Evolutionary conservation across 2,797 vertebrate genomes (phyloP).

Genomic region (Acestrorhynchus altus): DNA sequence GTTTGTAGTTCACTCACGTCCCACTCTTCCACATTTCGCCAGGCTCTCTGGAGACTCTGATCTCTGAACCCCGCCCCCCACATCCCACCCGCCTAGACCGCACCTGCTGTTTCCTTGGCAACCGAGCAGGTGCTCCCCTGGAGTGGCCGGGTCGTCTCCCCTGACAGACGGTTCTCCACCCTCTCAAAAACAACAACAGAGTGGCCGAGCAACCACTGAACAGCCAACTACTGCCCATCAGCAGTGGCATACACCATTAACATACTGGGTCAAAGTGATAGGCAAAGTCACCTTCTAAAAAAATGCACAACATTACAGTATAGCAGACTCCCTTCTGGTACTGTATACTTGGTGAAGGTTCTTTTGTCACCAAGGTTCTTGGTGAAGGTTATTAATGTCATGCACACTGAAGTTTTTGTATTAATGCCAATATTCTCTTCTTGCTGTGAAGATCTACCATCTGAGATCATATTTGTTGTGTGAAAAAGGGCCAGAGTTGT

Average conservation of each 20-base stretch:
- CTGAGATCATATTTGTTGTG: background rate
- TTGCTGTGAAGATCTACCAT: background rate
- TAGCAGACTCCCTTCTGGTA: conserved; percentile 10
- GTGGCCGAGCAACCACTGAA: conserved; percentile 17
- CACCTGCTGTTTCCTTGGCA: conserved; percentile 66
- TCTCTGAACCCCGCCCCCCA: conserved; percentile 48
- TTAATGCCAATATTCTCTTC: background rate
- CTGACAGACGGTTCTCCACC: conserved; percentile 47
- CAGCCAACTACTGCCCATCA: conserved; percentile 32
- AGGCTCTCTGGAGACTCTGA: conserved; percentile 58
- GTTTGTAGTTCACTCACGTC: conserved; percentile 60
- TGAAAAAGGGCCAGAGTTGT: background rate
- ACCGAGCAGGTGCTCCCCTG: conserved; percentile 60
- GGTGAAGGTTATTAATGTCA: too few relatives aligned
- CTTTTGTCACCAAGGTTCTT: too few relatives aligned
- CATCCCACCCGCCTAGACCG: conserved; percentile 33
- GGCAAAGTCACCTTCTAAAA: conserved; percentile 46
- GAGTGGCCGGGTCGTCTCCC: conserved; percentile 54
- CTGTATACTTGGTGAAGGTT: background rate
- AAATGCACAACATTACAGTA: conserved; percentile 20
- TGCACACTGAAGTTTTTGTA: too few relatives aligned
- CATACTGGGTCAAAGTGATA: conserved; percentile 37
- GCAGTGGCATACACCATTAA: conserved; percentile 41
- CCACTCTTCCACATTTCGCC: conserved; percentile 51
- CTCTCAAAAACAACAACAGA: conserved; percentile 50